phyloP scores from a whole-genome alignment of 2,113 vertebrate genomes.

The Zootoca vivipara region DNA sequence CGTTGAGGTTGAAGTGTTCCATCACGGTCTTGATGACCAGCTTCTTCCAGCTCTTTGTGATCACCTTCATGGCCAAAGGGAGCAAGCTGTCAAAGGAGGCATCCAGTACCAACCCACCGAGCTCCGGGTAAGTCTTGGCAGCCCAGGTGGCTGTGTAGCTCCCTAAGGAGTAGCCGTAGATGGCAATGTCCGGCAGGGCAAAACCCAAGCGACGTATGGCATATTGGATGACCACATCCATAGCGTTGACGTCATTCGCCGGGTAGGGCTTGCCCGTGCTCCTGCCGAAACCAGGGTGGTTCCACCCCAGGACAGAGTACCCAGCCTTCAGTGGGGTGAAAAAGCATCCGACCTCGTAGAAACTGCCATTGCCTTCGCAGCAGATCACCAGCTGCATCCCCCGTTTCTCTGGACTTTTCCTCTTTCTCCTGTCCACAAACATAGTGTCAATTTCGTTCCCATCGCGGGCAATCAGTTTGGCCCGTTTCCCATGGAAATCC shows the following conservation, averaged over 20 bases:
- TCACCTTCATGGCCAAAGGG: constrained; percentile 55
- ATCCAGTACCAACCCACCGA: constrained; percentile 64
- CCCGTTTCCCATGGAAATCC: constrained; percentile 83
- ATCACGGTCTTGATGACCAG: constrained; percentile 57
- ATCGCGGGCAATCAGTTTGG: constrained; percentile 88
- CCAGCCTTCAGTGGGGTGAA: constrained; percentile 87
- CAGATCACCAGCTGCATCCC: constrained; percentile 81
- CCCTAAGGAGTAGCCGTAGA: constrained; percentile 91
- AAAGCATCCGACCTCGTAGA: constrained; percentile 91
- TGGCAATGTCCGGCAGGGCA: constrained; percentile 74
- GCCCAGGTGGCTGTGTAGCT: constrained; percentile 84
- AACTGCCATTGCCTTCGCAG: constrained; percentile 90
- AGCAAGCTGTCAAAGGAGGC: constrained; percentile 70
- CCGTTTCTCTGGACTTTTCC: constrained; percentile 60
- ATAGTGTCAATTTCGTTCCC: constrained; percentile 91
- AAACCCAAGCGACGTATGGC: constrained; percentile 84
- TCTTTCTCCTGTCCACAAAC: constrained; percentile 86
- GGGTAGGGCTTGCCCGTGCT: constrained; percentile 88
- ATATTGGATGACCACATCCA: constrained; percentile 89
- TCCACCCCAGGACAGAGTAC: constrained; percentile 92
- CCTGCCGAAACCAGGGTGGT: constrained; percentile 88
- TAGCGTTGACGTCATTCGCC: constrained; percentile 87
- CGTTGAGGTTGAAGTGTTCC: constrained; percentile 66
- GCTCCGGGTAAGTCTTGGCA: constrained; percentile 59
- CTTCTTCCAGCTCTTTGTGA: constrained; percentile 55